Evolutionary conservation across 1,140 invertebrate species (phyloP).

Genomic region (Macrotrachela quadricornifera): DNA sequence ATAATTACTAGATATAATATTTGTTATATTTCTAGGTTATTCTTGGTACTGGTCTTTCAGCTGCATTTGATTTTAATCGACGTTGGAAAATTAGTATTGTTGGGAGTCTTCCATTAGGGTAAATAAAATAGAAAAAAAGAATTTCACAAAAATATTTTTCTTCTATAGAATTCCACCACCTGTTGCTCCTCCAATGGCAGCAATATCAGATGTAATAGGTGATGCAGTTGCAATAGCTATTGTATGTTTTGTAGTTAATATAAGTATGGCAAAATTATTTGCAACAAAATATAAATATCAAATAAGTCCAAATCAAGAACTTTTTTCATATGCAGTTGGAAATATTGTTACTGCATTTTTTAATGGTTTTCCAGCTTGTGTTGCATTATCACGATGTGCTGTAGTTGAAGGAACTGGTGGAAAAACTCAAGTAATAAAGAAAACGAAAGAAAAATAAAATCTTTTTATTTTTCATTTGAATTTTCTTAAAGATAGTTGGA

Average conservation of each 20-base stretch:
- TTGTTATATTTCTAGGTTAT: slow-evolving; percentile 10
- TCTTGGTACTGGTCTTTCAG: slow-evolving; percentile 9
- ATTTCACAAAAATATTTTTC: not conserved
- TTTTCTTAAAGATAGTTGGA: slow-evolving; percentile 28
- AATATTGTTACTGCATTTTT: slow-evolving; percentile 34
- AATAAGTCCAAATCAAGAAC: slow-evolving; percentile 59
- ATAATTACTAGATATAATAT: no score
- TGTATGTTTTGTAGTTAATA: slow-evolving; percentile 65
- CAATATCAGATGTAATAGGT: slow-evolving; percentile 23
- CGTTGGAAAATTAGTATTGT: slow-evolving; percentile 1
- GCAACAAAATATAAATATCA: slow-evolving; percentile 65
- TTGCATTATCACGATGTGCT: slow-evolving; percentile 33
- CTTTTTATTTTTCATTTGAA: not conserved
- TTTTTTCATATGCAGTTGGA: slow-evolving; percentile 35
- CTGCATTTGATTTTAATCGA: not conserved
- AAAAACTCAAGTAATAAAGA: slow-evolving; percentile 24
- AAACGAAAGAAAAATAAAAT: not conserved
- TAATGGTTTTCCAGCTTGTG: slow-evolving; percentile 34
- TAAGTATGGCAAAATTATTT: slow-evolving; percentile 78
- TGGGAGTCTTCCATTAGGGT: not conserved
- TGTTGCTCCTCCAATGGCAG: not conserved
- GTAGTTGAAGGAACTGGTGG: slow-evolving; percentile 32
- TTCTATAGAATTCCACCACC: not conserved
- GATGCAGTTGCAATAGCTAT: slow-evolving; percentile 56
- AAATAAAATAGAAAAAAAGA: not conserved